Evolutionary conservation across 2,888 invertebrate genomes (phyloP).

Genomic region (Acleris cristana): DNA sequence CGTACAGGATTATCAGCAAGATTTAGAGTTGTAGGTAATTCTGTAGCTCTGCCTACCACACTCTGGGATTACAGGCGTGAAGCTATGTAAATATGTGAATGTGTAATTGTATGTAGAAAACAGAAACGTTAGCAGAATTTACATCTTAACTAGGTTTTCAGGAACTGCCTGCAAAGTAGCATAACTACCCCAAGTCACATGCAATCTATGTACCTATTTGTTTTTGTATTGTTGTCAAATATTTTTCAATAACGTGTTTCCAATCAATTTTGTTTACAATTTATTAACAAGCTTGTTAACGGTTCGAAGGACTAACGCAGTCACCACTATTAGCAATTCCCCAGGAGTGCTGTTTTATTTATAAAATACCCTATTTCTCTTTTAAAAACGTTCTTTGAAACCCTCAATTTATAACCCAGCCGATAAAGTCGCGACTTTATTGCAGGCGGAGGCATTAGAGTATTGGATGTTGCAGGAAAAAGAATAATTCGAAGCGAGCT

Average conservation of each 20-base stretch:
- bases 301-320: constrained; percentile 9
- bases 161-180: too few relatives aligned
- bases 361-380: constrained; percentile 52
- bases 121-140: too few relatives aligned
- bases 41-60: too few relatives aligned
- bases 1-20: too few relatives aligned
- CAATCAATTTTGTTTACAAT: background rate
- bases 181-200: too few relatives aligned
- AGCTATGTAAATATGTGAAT: too few relatives aligned
- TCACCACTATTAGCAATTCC: constrained; percentile 44
- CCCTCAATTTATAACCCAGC: constrained; percentile 60
- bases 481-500: constrained; percentile 9
- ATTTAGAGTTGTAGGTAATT: too few relatives aligned
- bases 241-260: background rate
- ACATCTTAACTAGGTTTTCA: too few relatives aligned
- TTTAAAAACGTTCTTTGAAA: constrained; percentile 56
- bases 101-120: too few relatives aligned
- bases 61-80: too few relatives aligned
- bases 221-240: background rate
- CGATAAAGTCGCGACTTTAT: constrained; percentile 45
- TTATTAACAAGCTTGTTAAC: constrained; percentile 19
- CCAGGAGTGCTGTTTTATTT: constrained; percentile 51
- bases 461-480: constrained; percentile 27
- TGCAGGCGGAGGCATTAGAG: constrained; percentile 38
- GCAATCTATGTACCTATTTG: background rate